Percentiles rank a stretch among this genome's conserved stretches.
These are phyloP conservation scores for Agelastica alni DNA, from an alignment of 2,888 invertebrate genomes.

Conservation along the genomic window DNA sequence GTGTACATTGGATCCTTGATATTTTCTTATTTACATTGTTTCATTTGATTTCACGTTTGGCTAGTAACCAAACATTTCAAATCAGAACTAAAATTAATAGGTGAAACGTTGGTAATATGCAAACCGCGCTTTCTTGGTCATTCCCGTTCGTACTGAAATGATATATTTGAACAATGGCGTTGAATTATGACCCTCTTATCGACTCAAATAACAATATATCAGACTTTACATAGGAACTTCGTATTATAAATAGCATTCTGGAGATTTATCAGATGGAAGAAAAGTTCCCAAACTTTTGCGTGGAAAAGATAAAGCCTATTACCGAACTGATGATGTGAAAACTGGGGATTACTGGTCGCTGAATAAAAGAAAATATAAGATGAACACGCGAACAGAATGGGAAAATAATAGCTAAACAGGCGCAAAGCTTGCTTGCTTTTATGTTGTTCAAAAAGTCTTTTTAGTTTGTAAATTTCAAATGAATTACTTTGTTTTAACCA, in stretches of 20 bases:
- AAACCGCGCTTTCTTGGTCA: not conserved
- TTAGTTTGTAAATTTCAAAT: no score
- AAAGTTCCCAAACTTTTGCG: constrained; percentile 35
- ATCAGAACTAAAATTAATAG: no score
- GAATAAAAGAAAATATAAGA: constrained; percentile 14
- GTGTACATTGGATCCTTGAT: no score
- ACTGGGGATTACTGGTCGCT: constrained; percentile 4
- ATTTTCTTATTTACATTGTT: no score
- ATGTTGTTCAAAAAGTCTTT: no score
- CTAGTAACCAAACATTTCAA: no score
- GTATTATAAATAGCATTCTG: constrained; percentile 16
- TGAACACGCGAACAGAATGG: not conserved
- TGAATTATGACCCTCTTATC: constrained; percentile 24
- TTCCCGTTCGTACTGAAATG: not conserved
- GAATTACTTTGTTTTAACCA: no score
- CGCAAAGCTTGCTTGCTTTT: no score
- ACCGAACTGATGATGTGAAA: constrained; percentile 33
- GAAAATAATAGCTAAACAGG: constrained; percentile 11
- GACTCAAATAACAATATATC: constrained; percentile 26
- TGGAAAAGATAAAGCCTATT: constrained; percentile 34
- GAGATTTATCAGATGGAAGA: constrained; percentile 24
- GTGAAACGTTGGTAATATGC: no score
- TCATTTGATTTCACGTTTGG: no score
- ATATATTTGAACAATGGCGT: constrained; percentile 4
- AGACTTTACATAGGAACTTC: constrained; percentile 26